phyloP scores from a whole-genome alignment of 2,797 vertebrate species.

The Cottoperca gobio region DNA sequence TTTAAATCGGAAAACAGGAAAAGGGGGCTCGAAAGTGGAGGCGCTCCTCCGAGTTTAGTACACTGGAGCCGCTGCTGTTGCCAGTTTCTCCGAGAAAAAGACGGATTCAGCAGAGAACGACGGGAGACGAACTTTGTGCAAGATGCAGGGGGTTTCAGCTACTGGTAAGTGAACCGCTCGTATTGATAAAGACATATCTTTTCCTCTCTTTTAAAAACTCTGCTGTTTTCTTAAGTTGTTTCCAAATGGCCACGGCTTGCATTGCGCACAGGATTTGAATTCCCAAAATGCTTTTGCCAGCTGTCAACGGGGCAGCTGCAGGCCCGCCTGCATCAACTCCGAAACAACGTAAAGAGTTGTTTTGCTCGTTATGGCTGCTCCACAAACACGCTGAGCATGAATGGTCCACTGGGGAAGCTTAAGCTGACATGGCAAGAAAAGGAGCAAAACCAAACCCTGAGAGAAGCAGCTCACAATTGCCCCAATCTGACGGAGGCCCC shows the following conservation, averaged over 20 bases:
- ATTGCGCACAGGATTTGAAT: slow-evolving; percentile 67
- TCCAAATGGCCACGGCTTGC: slow-evolving; percentile 45
- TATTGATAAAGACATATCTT: not conserved
- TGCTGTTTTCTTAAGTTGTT: slow-evolving; percentile 29
- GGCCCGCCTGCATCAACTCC: slow-evolving; percentile 57
- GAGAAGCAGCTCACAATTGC: slow-evolving; percentile 48
- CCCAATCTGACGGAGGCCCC: slow-evolving; percentile 28
- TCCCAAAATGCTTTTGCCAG: slow-evolving; percentile 73
- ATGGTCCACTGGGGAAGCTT: slow-evolving; percentile 4
- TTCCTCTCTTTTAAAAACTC: not conserved
- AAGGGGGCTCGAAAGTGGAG: slow-evolving; percentile 53
- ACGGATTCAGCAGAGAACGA: slow-evolving; percentile 53
- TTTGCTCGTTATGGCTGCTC: slow-evolving; percentile 21
- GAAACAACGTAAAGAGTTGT: slow-evolving; percentile 28
- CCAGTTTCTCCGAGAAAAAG: slow-evolving; percentile 48
- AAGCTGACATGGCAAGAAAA: slow-evolving; percentile 60
- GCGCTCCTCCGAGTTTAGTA: slow-evolving; percentile 57
- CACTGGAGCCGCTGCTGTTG: slow-evolving; percentile 51
- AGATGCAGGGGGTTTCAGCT: slow-evolving; percentile 82
- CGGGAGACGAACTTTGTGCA: slow-evolving; percentile 60
- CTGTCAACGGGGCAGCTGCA: slow-evolving; percentile 79
- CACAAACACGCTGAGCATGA: slow-evolving; percentile 11
- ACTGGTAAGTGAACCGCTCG: slow-evolving; percentile 73
- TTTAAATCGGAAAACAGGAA: slow-evolving; percentile 26
- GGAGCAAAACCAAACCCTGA: slow-evolving; percentile 52